phyloP scores from a whole-genome alignment of 2,888 invertebrate species.

The Drosophila mettleri region DNA sequence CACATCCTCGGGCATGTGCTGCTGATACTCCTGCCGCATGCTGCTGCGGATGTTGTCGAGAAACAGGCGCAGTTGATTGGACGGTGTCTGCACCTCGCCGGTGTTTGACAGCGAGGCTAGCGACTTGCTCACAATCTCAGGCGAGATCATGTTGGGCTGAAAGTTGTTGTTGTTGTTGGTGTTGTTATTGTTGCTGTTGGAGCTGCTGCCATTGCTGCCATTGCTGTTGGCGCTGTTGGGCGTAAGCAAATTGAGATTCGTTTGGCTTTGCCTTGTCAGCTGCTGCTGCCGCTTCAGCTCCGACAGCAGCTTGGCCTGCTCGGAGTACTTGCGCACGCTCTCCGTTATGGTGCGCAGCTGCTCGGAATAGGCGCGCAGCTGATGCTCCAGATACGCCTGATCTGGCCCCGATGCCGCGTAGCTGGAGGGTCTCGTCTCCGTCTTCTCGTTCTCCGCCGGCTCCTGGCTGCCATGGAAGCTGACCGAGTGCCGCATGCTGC shows the following conservation, averaged over 20 bases:
- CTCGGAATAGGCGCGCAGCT: conserved; percentile 84
- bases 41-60: conserved; percentile 84
- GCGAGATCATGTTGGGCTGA: conserved; percentile 82
- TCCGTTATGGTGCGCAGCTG: conserved; percentile 84
- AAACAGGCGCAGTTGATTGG: conserved; percentile 83
- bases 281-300: conserved; percentile 84
- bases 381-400: conserved; percentile 84
- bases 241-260: conserved; percentile 63
- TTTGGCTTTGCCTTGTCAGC: conserved; percentile 74
- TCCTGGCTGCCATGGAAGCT: conserved; percentile 83
- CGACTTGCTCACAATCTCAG: conserved; percentile 83
- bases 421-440: conserved; percentile 78
- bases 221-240: conserved; percentile 59
- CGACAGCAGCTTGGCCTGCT: conserved; percentile 84
- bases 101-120: conserved; percentile 78
- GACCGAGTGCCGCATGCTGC: conserved; percentile 83
- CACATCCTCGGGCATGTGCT: conserved; percentile 83
- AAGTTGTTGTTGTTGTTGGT: conserved; percentile 62
- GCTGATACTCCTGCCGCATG: conserved; percentile 83
- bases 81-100: conserved; percentile 83
- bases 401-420: conserved; percentile 84
- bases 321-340: conserved; percentile 85
- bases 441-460: conserved; percentile 53
- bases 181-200: conserved; percentile 19
- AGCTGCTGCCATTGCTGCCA: conserved; percentile 4